Evolutionary conservation across 2,113 vertebrate species (phyloP).

Genomic region (Alethe castanea): DNA sequence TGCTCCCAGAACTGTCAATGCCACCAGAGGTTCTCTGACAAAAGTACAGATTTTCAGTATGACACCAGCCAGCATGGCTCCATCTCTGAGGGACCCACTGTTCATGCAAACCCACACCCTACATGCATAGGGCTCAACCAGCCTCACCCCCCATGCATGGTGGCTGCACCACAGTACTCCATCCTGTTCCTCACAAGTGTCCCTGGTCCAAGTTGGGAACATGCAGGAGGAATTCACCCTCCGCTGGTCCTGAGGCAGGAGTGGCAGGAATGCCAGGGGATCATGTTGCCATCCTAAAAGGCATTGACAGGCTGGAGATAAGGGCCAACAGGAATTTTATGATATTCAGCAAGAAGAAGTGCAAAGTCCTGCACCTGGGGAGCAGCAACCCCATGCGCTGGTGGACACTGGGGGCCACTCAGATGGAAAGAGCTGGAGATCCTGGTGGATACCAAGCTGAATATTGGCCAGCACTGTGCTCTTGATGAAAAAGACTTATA

Average conservation of each 20-base stretch:
- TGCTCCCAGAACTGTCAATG: not conserved
- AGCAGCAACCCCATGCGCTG: rapidly evolving
- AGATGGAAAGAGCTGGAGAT: not conserved
- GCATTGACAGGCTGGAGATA: not conserved
- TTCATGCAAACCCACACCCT: not conserved
- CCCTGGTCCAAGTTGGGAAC: not conserved
- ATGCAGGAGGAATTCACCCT: not conserved
- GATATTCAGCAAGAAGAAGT: not conserved
- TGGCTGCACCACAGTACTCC: rapidly evolving
- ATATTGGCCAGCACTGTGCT: not conserved
- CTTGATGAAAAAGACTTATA: not conserved
- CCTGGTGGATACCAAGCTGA: not conserved
- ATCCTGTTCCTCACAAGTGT: rapidly evolving
- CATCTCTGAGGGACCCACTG: not conserved
- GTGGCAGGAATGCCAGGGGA: not conserved
- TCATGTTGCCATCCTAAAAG: not conserved
- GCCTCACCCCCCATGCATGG: not conserved
- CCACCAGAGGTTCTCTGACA: not conserved
- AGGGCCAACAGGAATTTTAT: not conserved
- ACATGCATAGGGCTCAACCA: rapidly evolving
- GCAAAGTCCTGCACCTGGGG: not conserved
- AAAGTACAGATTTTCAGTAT: not conserved
- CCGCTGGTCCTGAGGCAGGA: not conserved
- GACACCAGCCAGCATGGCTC: not conserved
- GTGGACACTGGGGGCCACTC: too few species aligned